A percentile compares a stretch with the other conserved stretches of the same genome.
Evolutionary conservation across 2,113 vertebrate genomes (phyloP).

Genomic region (Benitochromis conjunctus): DNA sequence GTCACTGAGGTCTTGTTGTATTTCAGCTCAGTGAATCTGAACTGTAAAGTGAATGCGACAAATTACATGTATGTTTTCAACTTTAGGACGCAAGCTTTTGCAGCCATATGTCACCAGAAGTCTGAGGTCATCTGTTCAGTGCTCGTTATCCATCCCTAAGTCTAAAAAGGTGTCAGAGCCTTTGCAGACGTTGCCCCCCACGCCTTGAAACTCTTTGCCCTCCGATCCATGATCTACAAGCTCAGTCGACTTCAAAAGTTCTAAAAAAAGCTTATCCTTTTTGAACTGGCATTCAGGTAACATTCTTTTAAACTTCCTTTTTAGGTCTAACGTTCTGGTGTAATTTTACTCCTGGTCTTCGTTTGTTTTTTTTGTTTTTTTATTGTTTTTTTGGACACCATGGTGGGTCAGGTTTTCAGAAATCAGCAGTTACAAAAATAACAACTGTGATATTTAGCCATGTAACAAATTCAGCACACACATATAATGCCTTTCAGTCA

Average conservation of each 20-base stretch:
- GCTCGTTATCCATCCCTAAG: background rate
- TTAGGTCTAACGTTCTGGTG: background rate
- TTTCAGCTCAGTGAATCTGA: background rate
- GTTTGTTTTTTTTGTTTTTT: background rate
- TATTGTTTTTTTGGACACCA: background rate
- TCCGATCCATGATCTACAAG: background rate
- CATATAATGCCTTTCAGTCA: background rate
- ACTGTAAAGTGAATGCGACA: background rate
- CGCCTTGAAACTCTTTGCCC: background rate
- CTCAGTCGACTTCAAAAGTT: background rate
- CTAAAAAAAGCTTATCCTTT: background rate
- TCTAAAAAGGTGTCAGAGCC: background rate
- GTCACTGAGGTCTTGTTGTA: background rate
- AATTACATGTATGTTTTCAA: background rate
- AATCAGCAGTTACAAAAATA: background rate
- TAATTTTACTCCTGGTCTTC: background rate
- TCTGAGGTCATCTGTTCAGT: background rate
- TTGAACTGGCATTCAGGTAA: background rate
- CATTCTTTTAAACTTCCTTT: background rate
- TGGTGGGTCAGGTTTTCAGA: background rate
- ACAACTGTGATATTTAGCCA: too few relatives aligned
- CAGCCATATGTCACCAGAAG: background rate
- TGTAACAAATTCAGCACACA: background rate
- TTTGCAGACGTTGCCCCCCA: background rate
- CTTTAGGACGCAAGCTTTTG: background rate